Conservation (phyloP, 1,140 invertebrate species). For the Caenorhabditis elegans region WBcel235 BX284605.5:15513501-15514000, state of each 20-base stretch:
- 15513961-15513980: no score
- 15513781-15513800: conserved; percentile 11
- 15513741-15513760: not conserved
- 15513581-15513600: conserved; percentile 40
- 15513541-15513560: conserved; percentile 23
- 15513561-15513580: conserved; percentile 30
- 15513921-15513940: no score
- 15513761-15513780: conserved; percentile 4
- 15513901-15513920: no score
- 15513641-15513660: conserved; percentile 3
- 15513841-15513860: no score
- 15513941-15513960: no score
- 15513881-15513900: no score
- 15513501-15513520: not conserved
- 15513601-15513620: conserved; percentile 34
- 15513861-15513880: no score
- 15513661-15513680: not conserved
- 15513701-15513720: not conserved
- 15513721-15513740: not conserved
- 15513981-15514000: no score
- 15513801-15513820: no score
- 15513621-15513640: conserved; percentile 40
- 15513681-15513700: not conserved
- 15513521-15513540: not conserved
- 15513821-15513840: no score